Evolutionary conservation across 53 echinoderm and acorn worm genomes (phyloP).

Genomic region (Paracentrotus lividus): DNA sequence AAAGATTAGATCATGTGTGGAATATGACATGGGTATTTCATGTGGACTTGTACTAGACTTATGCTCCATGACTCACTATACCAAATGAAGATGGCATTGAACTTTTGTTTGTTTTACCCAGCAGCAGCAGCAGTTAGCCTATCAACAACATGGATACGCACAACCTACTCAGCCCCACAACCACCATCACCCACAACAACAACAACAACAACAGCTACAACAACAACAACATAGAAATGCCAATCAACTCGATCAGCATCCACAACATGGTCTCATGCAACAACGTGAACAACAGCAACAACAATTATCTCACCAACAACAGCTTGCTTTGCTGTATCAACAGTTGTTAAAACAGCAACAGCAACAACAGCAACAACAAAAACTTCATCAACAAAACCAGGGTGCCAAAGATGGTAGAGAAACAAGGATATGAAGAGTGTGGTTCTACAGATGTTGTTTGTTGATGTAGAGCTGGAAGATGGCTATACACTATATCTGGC

Average conservation of each 20-base stretch:
- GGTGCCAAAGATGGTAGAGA: constrained; percentile 59
- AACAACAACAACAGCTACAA: not conserved
- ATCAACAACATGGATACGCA: constrained; percentile 72
- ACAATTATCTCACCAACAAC: constrained; percentile 31
- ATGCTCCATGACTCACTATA: too few relatives aligned
- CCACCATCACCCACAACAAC: constrained; percentile 17
- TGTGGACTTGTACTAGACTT: too few relatives aligned
- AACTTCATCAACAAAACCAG: constrained; percentile 26
- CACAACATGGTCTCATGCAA: constrained; percentile 51
- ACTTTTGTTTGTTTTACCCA: not conserved
- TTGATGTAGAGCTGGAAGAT: not conserved
- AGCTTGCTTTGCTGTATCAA: constrained; percentile 51
- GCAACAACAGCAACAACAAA: constrained; percentile 50
- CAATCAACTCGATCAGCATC: constrained; percentile 6
- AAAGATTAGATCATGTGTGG: too few relatives aligned
- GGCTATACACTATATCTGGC: not conserved
- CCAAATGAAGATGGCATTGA: not conserved
- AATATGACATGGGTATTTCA: too few relatives aligned
- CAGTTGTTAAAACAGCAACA: constrained; percentile 60
- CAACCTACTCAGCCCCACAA: constrained; percentile 9
- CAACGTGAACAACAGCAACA: constrained; percentile 50
- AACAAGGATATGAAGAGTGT: constrained; percentile 64
- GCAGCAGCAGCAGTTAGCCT: constrained; percentile 76
- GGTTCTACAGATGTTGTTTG: not conserved
- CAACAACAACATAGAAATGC: constrained; percentile 31